phyloP scores from a whole-genome alignment of 2,888 invertebrate species.

The Cosmopolites sordidus region DNA sequence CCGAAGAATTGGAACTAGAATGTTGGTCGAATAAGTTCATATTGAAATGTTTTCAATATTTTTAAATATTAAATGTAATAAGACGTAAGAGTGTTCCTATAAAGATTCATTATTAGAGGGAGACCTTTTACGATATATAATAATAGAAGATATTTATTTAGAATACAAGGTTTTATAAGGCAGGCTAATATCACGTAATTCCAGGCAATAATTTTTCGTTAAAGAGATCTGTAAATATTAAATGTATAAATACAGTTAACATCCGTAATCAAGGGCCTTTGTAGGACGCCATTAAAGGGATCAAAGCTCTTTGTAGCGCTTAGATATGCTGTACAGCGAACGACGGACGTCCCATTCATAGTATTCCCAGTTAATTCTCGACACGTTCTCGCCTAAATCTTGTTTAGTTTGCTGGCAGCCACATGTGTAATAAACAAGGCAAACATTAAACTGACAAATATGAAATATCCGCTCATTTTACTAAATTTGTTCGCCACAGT shows the following conservation, averaged over 20 bases:
- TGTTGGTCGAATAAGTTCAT: no score
- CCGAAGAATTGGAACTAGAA: no score
- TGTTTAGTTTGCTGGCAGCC: constrained; percentile 22
- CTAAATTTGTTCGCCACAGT: no score
- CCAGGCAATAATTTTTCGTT: no score
- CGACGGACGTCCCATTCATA: constrained; percentile 14
- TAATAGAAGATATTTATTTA: no score
- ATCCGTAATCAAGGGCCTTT: constrained; percentile 16
- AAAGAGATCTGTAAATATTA: neutral
- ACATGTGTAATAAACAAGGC: constrained; percentile 25
- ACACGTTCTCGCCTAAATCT: constrained; percentile 25
- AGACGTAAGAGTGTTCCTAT: no score
- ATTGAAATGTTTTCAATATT: no score
- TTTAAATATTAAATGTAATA: no score
- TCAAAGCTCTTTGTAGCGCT: constrained; percentile 18
- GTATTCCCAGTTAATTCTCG: constrained; percentile 17
- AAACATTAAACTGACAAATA: constrained; percentile 23
- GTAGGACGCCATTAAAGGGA: constrained; percentile 14
- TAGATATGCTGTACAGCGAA: constrained; percentile 11
- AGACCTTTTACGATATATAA: no score
- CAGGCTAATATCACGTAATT: no score
- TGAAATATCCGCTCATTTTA: constrained; percentile 19
- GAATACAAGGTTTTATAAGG: no score
- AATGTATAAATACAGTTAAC: constrained; percentile 18
- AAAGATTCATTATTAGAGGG: no score